Evolutionary conservation across 2,888 invertebrate genomes (phyloP), one percentile per base, ranked within the genome.

Genomic region (Cryptophagus acutangulus): DNA sequence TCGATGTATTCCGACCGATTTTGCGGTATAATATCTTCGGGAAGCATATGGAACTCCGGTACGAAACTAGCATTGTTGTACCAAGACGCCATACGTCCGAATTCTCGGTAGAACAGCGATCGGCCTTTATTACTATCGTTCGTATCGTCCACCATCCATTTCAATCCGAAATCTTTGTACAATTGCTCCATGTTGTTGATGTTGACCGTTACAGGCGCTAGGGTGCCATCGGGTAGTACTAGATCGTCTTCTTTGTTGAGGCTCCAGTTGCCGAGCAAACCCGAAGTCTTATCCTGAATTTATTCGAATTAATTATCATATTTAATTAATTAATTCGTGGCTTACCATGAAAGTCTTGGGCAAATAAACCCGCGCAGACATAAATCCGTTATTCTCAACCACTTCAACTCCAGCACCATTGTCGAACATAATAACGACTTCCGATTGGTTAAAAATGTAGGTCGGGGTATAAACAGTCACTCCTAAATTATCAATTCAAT

Each of bases 391-490:
- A 65, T 89, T 90, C 64, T 93, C 93, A 1, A 91, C 74, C 0
- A 95, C 87, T 66, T 94, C 92, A 1, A 96, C 80, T 0, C 95
- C 95, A 31, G 90, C 89, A 2, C 95, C 95, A 0, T 90, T 90
- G 43, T 91, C 82, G 64, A 94, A 91, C 89, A 94, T 91, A 36
- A 95, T 83, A 20, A 95, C 79, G 16, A 96, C 89, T 72, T 95
- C 92, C 1, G 93, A 92, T 69, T 94, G 94, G 70, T 94, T 93
- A 38, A 92, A 72, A 51, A 92, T 79, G 59, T 89, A 87, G 37
- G 87, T 84, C 1, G 94, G 93, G n/a, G 90, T 89, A 64, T 93
- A 93, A 1, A 95, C 88, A 0, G 89, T 83, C 0, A 92, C 91
- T 38, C 88, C 84, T 83, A 61, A 24, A 59, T 57, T n/a, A n/a